These are phyloP conservation scores for Hirundichthys speculiger DNA, from an alignment of 2,113 vertebrate genomes.

Conservation along the genomic window DNA sequence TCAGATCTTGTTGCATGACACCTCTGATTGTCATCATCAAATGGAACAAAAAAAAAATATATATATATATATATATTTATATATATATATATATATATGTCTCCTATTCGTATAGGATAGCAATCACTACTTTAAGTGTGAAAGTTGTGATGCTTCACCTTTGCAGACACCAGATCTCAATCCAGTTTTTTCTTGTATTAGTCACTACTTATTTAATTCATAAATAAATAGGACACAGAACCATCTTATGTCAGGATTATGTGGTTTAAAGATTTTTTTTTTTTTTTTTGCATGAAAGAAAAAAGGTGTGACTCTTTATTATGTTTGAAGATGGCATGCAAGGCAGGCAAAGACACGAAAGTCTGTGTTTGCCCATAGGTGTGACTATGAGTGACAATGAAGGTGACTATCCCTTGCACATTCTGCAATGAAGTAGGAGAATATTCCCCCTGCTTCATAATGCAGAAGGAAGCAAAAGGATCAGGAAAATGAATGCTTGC, in stretches of 20 bases:
- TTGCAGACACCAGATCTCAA: neutral
- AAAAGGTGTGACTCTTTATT: neutral
- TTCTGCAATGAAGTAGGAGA: slow-evolving; percentile 8
- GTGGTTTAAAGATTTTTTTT: neutral
- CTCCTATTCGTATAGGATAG: too few species aligned
- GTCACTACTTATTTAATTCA: too few species aligned
- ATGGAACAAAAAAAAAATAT: too few species aligned
- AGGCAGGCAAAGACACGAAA: slow-evolving; percentile 25
- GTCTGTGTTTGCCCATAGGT: slow-evolving; percentile 16
- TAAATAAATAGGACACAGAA: neutral
- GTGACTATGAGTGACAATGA: slow-evolving; percentile 36
- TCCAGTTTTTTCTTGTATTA: too few species aligned
- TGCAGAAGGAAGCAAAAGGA: slow-evolving; percentile 3
- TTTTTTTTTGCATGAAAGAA: too few species aligned
- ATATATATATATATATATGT: too few species aligned
- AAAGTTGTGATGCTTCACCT: too few species aligned
- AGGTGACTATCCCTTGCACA: slow-evolving; percentile 19
- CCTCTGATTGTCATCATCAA: too few species aligned
- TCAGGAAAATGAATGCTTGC: slow-evolving; percentile 12
- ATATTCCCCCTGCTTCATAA: slow-evolving; percentile 6
- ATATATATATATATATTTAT: too few species aligned
- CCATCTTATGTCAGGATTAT: neutral
- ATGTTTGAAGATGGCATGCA: slow-evolving; percentile 5
- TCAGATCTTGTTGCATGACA: too few species aligned
- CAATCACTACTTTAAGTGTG: too few species aligned